Evolutionary conservation across 1,140 invertebrate species (phyloP), one percentile per base, ranked within the genome.

Genomic region (Lepidotrigona ventralis): DNA sequence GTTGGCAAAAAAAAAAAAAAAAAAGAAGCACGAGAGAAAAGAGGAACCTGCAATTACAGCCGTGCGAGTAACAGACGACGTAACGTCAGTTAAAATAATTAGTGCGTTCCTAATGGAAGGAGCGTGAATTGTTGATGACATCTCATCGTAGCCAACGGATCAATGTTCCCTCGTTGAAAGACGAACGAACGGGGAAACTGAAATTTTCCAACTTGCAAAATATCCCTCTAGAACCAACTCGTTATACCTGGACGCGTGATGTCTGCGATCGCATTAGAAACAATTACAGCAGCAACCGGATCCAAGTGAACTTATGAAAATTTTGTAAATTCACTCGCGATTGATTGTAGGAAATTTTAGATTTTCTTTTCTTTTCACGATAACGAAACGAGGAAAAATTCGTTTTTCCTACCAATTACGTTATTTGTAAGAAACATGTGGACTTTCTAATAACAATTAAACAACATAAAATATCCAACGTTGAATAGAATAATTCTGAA

Each of bases 101-200:
- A 84, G 70, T 63, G n/a, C 39, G 69, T 81, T 68, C 60, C 79
- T 81, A 77, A 86, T 69, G 78, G 83, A 81, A 72, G 63, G 51
- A 72, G 14, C 70, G 64, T 79, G 78, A 86, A 86, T 85, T 60
- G 53, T 81, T 81, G 53, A 86, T 85, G 74, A 66, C 74, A 21
- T 56, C 72, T 77, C 68, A 82, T 72, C 51, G 72, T n/a, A 54
- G 23, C 51, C 9, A 26, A 21, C 9, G 79, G 58, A 85, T 85
- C 73, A 53, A 82, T 82, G 68, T 72, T n/a, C 68, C 64, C n/a
- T 56, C 82, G 70, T 83, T 78, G 26, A 12, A 73, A 85, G 46
- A 66, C 53, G 53, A 26, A 46, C 73, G 29, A 70, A 56, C 14
- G 15, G 58, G 39, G 23, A 73, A 64, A 77, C 39, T 60, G 53